Conservation (phyloP, 2,888 invertebrate species). For the Diarsia dahlii region DNA sequence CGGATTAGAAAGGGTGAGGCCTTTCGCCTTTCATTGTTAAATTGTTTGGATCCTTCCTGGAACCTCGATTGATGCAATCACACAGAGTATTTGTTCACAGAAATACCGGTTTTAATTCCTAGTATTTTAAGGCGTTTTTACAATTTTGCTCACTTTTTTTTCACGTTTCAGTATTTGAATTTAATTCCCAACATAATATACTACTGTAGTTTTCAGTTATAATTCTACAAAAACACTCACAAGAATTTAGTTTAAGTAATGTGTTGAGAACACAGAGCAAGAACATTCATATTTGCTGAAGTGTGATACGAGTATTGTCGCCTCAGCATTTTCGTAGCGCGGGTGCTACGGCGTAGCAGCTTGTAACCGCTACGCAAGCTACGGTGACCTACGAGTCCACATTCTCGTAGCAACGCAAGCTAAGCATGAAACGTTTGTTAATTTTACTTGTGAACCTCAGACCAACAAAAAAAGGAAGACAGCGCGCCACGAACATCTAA, state of each 20-base stretch:
- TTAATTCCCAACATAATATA: no score
- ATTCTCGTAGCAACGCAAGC: conserved; percentile 4
- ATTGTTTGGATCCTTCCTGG: no score
- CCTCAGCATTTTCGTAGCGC: background rate
- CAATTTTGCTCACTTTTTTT: no score
- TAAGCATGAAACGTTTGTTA: background rate
- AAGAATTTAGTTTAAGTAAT: background rate
- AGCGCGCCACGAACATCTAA: no score
- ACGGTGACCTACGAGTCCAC: conserved; percentile 36
- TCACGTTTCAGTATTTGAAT: no score
- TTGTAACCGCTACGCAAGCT: conserved; percentile 28
- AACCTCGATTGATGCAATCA: background rate
- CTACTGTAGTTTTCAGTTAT: no score
- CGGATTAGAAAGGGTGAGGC: no score
- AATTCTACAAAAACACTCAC: no score
- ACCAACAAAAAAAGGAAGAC: no score
- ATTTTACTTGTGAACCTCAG: background rate
- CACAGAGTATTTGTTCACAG: background rate
- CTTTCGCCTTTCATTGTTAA: no score
- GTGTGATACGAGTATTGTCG: conserved; percentile 18
- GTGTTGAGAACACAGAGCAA: conserved; percentile 2
- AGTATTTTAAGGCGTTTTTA: no score
- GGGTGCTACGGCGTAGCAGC: conserved; percentile 46
- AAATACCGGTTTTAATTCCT: no score
- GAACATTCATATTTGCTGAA: conserved; percentile 28